Conservation (phyloP, 2,797 vertebrate species). For the Smutsia temminckii region DNA sequence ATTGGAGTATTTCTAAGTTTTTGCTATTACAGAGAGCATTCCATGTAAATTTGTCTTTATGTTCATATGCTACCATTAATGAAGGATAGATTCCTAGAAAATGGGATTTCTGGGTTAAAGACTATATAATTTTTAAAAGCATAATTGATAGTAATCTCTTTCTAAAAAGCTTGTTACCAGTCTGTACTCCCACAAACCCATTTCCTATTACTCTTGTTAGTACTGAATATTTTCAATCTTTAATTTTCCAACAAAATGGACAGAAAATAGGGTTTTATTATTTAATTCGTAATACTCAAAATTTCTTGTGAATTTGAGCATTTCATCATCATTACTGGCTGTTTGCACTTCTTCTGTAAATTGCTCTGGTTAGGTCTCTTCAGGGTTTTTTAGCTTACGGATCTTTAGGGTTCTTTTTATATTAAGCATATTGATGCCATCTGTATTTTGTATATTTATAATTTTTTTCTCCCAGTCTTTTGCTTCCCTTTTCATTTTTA, state of each 20-base stretch:
- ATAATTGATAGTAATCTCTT: neutral
- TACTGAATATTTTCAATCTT: neutral
- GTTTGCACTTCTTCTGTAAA: conserved; percentile 57
- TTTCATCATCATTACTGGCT: conserved; percentile 15
- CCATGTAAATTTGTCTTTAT: neutral
- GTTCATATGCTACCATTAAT: neutral
- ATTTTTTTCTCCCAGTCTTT: neutral
- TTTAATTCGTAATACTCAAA: neutral
- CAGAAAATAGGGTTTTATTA: neutral
- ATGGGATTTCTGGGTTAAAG: conserved; percentile 3
- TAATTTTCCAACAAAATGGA: conserved; percentile 3
- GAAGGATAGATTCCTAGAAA: conserved; percentile 24
- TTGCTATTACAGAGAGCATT: neutral
- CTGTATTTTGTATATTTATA: neutral
- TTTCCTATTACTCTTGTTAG: neutral
- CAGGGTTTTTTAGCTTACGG: neutral
- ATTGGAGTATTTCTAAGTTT: conserved; percentile 4
- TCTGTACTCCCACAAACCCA: neutral
- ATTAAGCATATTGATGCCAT: neutral
- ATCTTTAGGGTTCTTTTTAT: conserved; percentile 21
- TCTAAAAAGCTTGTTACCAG: neutral
- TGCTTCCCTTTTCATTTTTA: conserved; percentile 52
- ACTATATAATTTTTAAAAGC: conserved; percentile 24
- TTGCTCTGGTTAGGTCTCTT: neutral
- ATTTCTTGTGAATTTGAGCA: neutral